Evolutionary conservation across 2,113 vertebrate species (phyloP).

Genomic region (Rhodinocichla rosea): DNA sequence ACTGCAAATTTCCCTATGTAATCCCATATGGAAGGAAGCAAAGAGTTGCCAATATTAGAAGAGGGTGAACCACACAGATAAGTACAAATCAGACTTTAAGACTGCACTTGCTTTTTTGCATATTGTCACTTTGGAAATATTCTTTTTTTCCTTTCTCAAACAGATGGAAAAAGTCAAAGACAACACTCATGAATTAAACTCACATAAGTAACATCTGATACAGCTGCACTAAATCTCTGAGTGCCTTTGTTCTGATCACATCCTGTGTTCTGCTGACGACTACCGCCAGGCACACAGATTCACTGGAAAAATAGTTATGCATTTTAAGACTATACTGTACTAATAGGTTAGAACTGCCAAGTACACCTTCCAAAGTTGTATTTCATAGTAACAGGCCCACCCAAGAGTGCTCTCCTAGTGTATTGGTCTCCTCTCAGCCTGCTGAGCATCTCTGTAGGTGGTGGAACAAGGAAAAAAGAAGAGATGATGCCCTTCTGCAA

Average conservation of each 20-base stretch:
- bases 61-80: background rate
- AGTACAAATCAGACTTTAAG: background rate
- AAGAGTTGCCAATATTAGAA: background rate
- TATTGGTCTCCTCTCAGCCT: background rate
- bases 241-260: background rate
- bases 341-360: background rate
- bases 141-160: background rate
- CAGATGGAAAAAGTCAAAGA: background rate
- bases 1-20: background rate
- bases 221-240: background rate
- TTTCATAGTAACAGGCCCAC: background rate
- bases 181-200: background rate
- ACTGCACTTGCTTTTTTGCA: background rate
- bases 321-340: background rate
- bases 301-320: background rate
- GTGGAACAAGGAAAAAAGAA: background rate
- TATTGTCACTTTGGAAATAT: background rate
- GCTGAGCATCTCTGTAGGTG: background rate
- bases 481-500: accelerated
- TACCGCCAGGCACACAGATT: background rate
- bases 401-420: background rate
- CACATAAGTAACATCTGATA: background rate
- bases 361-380: background rate
- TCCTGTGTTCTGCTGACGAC: background rate
- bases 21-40: background rate